These are phyloP conservation scores for Drosophila mayaguana DNA, from an alignment of 2,888 invertebrate species.

Conservation along the genomic window DNA sequence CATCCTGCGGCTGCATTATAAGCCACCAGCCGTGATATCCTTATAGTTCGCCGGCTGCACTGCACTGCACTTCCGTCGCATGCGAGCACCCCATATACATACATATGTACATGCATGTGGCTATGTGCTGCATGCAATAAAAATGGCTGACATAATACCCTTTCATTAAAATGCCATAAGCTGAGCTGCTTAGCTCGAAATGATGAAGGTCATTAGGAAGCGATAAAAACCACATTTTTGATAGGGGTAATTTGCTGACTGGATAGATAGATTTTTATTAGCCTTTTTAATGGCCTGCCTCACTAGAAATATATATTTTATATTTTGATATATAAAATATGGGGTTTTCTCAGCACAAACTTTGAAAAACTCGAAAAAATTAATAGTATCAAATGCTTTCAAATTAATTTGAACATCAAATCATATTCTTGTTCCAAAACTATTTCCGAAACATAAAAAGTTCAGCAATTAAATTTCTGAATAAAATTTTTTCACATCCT, in stretches of 20 bases:
- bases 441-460: no score
- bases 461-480: no score
- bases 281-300: not conserved
- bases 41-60: slow-evolving; percentile 9
- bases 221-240: not conserved
- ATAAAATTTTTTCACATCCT: no score
- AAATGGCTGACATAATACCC: slow-evolving; percentile 14
- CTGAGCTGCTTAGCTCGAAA: not conserved
- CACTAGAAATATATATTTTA: not conserved
- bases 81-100: slow-evolving; percentile 20
- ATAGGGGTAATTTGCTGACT: not conserved
- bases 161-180: slow-evolving; percentile 11
- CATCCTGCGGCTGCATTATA: slow-evolving; percentile 20
- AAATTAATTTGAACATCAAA: not conserved
- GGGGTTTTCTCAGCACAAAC: no score
- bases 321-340: no score
- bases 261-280: not conserved
- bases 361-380: not conserved
- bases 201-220: slow-evolving; percentile 7
- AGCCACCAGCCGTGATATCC: slow-evolving; percentile 26
- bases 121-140: slow-evolving; percentile 12
- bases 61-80: slow-evolving; percentile 27
- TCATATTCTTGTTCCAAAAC: no score
- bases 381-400: not conserved
- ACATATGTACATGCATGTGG: not conserved